Evolutionary conservation across 64 coral and sea anemone genomes (phyloP), one percentile per base, ranked within the genome.

Genomic region (Stylophora pistillata): DNA sequence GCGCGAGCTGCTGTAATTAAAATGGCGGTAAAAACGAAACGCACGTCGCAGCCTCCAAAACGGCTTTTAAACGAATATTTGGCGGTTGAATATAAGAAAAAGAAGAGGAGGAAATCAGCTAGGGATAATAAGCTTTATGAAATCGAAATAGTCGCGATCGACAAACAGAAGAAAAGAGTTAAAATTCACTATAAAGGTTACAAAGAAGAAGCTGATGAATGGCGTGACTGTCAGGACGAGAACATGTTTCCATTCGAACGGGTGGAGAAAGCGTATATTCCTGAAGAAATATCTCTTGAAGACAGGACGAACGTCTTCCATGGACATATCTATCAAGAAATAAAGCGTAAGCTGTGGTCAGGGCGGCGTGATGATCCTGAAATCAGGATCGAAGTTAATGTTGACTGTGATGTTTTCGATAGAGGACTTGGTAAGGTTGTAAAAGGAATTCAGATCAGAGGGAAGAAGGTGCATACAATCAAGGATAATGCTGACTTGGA

Each of bases 311-410:
- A 77, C 33, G 28, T 12, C 58, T 85, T 91, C 85, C 15, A 76
- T 30, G 55, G 82, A 58, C 69, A 47, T 27, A 13, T 92, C 10
- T 92, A 92, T 77, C 68, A 82, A 5, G 31, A 33, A 54, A 86
- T 92, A 56, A 92, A 92, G 58, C 56, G 37, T 30, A 28, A 23
- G 10, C 74, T 92, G 23, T 87, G 29, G 4, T 92, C 41, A 18
- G 90, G 90, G 13, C 33, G 90, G 27, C 77, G 74, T 56, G 90
- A 92, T 26, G 84, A 92, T 21, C 90, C 74, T 21, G 90, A 80
- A 15, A 55, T 80, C 34, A 31, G 75, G 15, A 87, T 87, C 25
- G 90, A 87, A 60, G 11, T 92, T 20, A 56, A 37, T 53, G 21
- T 87, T n/a, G 60, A 86, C 47, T n/a, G 69, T 31, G 83, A 92